Conservation (phyloP, 2,797 vertebrate species). For the Pachyuromys duprasi region DNA sequence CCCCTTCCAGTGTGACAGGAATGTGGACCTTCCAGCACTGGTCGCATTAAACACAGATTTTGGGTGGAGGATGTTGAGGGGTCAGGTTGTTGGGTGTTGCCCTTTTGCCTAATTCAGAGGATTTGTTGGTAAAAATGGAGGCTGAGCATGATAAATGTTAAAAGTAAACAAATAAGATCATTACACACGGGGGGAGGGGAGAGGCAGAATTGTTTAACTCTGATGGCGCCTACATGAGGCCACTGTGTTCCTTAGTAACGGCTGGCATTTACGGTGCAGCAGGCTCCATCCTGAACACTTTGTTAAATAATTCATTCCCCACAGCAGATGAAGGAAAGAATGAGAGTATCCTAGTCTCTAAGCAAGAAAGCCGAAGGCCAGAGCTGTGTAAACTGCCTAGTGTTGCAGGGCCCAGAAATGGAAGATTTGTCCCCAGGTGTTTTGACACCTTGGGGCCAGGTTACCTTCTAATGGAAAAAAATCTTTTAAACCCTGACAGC, state of each 20-base stretch:
- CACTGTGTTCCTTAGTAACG: background rate
- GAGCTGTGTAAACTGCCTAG: background rate
- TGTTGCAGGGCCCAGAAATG: background rate
- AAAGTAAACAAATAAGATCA: background rate
- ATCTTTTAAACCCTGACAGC: background rate
- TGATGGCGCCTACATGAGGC: background rate
- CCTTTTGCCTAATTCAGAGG: conserved; percentile 6
- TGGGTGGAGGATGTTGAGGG: background rate
- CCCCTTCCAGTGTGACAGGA: background rate
- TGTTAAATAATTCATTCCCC: conserved; percentile 41
- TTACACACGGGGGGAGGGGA: background rate
- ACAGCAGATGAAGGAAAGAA: background rate
- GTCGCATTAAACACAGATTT: background rate
- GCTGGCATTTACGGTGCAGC: background rate
- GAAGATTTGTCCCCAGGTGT: background rate
- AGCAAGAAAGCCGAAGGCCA: conserved; percentile 4
- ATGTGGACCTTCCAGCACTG: background rate
- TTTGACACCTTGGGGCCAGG: too few species aligned
- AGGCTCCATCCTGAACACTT: conserved; percentile 24
- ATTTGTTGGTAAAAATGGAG: conserved; percentile 7
- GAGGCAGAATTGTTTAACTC: background rate
- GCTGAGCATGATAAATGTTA: conserved; percentile 1
- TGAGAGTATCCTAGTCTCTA: background rate
- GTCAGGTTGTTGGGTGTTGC: conserved; percentile 10
- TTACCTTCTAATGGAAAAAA: background rate